phyloP scores from a whole-genome alignment of 2,113 vertebrate species.

The Boleophthalmus pectinirostris region DNA sequence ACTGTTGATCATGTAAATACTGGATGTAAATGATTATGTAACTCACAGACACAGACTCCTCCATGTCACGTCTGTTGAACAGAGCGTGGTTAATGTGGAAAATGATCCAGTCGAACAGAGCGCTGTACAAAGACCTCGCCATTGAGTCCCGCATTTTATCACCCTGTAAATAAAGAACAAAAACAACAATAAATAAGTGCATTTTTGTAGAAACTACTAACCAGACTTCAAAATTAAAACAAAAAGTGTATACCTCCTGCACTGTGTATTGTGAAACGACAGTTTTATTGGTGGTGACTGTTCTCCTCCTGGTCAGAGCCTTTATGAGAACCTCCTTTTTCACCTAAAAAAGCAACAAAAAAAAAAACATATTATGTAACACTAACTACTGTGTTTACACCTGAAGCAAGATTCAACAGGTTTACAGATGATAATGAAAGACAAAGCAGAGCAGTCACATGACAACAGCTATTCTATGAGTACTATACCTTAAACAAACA shows the following conservation, averaged over 20 bases:
- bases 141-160: constrained; percentile 87
- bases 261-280: constrained; percentile 87
- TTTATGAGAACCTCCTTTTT: constrained; percentile 86
- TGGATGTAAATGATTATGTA: not conserved
- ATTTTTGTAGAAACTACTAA: not conserved
- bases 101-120: constrained; percentile 95
- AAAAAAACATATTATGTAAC: not conserved
- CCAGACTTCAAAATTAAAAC: too few species aligned
- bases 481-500: not conserved
- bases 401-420: not conserved
- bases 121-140: constrained; percentile 92
- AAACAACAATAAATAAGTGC: not conserved
- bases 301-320: constrained; percentile 89
- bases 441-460: not conserved
- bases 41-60: constrained; percentile 87
- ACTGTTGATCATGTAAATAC: not conserved
- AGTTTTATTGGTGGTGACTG: constrained; percentile 79
- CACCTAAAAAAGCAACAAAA: constrained; percentile 76
- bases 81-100: constrained; percentile 93
- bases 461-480: not conserved
- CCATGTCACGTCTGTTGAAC: constrained; percentile 91
- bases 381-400: not conserved
- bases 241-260: constrained; percentile 78
- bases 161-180: constrained; percentile 73
- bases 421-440: constrained; percentile 8